phyloP scores from a whole-genome alignment of 2,888 invertebrate species.

The Empis stercorea region DNA sequence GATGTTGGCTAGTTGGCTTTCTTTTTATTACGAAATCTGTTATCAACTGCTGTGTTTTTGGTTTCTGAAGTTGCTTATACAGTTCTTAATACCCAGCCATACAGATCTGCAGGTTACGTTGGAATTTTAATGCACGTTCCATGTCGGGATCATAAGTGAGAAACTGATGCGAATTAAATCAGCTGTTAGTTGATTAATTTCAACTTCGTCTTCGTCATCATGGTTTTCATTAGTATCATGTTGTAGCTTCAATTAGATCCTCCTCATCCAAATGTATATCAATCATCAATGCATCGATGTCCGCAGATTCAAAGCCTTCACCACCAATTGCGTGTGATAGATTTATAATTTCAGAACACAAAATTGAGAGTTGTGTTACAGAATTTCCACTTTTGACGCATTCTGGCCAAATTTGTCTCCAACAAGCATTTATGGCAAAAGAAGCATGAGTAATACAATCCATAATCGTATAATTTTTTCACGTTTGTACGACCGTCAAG shows the following conservation, averaged over 20 bases:
- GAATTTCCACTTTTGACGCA: constrained; percentile 18
- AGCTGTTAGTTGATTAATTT: constrained; percentile 6
- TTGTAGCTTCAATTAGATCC: constrained; percentile 10
- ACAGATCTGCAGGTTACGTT: not conserved
- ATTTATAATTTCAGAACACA: constrained; percentile 15
- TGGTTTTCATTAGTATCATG: constrained; percentile 2
- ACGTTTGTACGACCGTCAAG: not conserved
- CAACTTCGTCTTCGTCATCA: constrained; percentile 2
- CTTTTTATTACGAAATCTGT: not conserved
- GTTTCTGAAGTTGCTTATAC: not conserved
- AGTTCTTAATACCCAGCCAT: not conserved
- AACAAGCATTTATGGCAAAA: constrained; percentile 3
- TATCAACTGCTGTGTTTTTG: not conserved
- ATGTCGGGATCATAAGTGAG: not conserved
- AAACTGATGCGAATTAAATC: constrained; percentile 5
- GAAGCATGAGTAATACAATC: not conserved
- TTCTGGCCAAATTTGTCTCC: constrained; percentile 14
- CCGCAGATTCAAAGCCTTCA: constrained; percentile 17
- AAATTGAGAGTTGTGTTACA: constrained; percentile 13
- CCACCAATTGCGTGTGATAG: constrained; percentile 18
- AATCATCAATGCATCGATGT: constrained; percentile 15
- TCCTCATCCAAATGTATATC: constrained; percentile 18
- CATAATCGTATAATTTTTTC: not conserved
- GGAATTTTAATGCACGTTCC: constrained; percentile 1
- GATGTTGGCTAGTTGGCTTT: not conserved